Conservation (phyloP, 2,113 vertebrate species). For the Puntigrus tetrazona region DNA sequence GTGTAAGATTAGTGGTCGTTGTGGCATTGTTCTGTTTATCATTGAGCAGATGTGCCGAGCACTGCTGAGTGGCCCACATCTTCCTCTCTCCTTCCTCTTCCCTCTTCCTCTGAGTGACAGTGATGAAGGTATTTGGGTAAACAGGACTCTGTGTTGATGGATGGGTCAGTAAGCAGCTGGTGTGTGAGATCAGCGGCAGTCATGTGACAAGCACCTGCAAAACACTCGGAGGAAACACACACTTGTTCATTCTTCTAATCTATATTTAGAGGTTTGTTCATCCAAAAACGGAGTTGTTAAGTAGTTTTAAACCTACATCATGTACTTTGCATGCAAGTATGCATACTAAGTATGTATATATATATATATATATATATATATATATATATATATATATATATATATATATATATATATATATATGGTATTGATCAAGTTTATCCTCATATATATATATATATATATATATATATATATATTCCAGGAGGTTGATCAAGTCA, state of each 20-base stretch:
- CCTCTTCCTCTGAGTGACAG: constrained; percentile 41
- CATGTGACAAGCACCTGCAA: constrained; percentile 19
- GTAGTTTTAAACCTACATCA: neutral
- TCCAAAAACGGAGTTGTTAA: neutral
- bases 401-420: too few species aligned
- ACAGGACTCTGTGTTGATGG: constrained; percentile 29
- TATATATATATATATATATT: too few species aligned
- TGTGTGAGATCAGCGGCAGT: constrained; percentile 10
- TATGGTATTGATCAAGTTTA: too few species aligned
- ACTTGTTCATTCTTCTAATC: neutral
- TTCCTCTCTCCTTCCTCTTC: constrained; percentile 37
- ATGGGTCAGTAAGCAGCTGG: constrained; percentile 31
- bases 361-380: too few species aligned
- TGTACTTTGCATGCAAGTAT: too few species aligned
- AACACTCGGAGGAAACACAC: neutral
- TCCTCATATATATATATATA: too few species aligned
- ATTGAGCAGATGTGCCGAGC: constrained; percentile 35
- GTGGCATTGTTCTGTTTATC: constrained; percentile 39
- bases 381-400: too few species aligned
- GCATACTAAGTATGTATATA: too few species aligned
- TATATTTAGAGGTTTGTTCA: constrained; percentile 21
- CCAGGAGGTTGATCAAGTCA: too few species aligned
- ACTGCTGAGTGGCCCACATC: constrained; percentile 43
- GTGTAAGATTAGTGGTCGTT: constrained; percentile 23
- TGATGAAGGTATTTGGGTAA: constrained; percentile 38